Base-by-base conservation (phyloP, 2,113 vertebrate genomes). In the Jacana jacana region DNA sequence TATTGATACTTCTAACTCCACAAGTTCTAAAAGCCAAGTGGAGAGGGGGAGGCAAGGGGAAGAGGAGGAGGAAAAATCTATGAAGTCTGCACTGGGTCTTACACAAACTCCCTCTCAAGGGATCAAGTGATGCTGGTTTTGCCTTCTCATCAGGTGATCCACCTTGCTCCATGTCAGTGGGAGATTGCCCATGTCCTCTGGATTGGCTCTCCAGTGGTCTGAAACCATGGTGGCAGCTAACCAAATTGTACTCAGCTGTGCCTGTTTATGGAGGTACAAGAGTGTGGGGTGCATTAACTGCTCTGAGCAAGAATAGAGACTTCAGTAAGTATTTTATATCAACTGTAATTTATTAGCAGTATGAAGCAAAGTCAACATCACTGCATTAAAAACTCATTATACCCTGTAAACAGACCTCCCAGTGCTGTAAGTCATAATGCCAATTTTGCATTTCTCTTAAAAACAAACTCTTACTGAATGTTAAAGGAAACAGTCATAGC, bases 261-360 rank as follows among this genome's bases (percentile, higher is more conserved):
- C 60, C 72, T 86, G 23, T 46, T 90, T 60, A 19, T 20, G 33
- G 15, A 35, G 24, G 23, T 42, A 65, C 61, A 64, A 84, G 42
- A 86, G 31, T 35, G n/a, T 64, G 69, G 31, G 63, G 60, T 25
- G 70, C 80, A 37, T 57, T 31, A 77, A 51, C 82, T 65, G 55
- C 46, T 76, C n/a, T 42, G 88, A n/a, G 51, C 31, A 81, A 89
- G 66, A 92, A 93, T 8, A 95, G n/a, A 96, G 30, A 65, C 69
- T 81, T 93, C 73, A 91, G 78, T 91, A 91, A 86, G 48, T 94
- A 40, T 92, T 97, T 97, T 94, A 57, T 98, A 98, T 91, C 97
- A 98, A 98, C 97, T 95, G 95, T 96, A 86, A 85, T 99, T 99
- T 99, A 99, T 98, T 99, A 97, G 96, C 97, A 98, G 94, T 98